Evolutionary conservation across 92 coral and sea anemone genomes (phyloP), one percentile per base, ranked within the genome.

Genomic region (Epizoanthus rinbou): DNA sequence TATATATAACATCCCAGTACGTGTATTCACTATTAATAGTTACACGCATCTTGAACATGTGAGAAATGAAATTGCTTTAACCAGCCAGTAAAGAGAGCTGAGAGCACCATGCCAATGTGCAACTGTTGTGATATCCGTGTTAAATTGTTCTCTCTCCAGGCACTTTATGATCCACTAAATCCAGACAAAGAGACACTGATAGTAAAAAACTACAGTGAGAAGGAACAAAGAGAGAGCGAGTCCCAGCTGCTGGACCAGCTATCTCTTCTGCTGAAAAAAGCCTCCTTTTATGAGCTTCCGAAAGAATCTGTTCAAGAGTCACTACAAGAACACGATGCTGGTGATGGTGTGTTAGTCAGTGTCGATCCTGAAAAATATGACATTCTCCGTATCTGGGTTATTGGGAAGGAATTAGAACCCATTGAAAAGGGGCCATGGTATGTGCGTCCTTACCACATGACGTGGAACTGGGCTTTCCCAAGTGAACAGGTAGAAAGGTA

Each of bases 281-380:
- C 98, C 21, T 90, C 91, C 43, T 93, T 93, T 82, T 93, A 93
- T 74, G 98, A 93, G 83, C 95, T 93, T 13, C 98, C 98, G 4
- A 57, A 52, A 18, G 75, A 82, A 17, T 89, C 93, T 11, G 91
- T 93, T 6, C 84, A 25, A 23, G 90, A 87, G 9, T 88, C 92
- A n/a, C 57, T 93, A 72, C 91, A 83, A 85, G 95, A 93, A 78
- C 98, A 93, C 63, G 91, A 91, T 58, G 90, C 90, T 6, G 92
- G 95, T 1, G 88, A 91, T 64, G 97, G 94, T 23, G 98, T 93
- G 21, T 85, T 93, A 22, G 95, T 93, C 74, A 93, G 92, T 73
- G 98, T 93, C 13, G 87, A 93, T 73, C 95, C 95, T n/a, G 72
- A 73, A 43, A 91, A 91, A 75, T 93, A 93, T 35, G 95, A 93